Percentiles rank a stretch among this genome's conserved stretches.
phyloP scores from a whole-genome alignment of 2,797 vertebrate species.

The Tragelaphus eurycerus region DNA sequence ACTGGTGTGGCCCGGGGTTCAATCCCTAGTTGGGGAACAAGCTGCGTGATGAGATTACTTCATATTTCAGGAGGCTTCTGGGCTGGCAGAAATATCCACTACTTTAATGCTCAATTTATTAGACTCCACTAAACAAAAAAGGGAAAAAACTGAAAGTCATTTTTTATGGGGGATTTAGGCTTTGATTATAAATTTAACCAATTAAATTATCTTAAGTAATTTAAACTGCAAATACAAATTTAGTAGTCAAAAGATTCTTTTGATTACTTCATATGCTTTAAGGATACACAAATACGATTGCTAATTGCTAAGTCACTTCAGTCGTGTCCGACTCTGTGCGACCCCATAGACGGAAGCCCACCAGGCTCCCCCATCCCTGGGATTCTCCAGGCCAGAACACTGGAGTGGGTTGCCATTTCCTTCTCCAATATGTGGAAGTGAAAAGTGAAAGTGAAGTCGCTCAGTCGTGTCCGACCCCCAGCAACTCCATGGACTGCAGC shows the following conservation, averaged over 20 bases:
- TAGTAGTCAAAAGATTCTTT: not conserved
- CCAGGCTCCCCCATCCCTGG: too few relatives aligned
- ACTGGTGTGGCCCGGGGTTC: not conserved
- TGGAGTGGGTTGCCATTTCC: too few relatives aligned
- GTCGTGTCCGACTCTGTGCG: too few relatives aligned
- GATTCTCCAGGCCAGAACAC: too few relatives aligned
- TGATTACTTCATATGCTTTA: not conserved
- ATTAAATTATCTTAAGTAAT: not conserved
- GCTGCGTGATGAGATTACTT: not conserved
- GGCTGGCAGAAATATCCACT: not conserved
- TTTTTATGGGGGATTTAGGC: not conserved
- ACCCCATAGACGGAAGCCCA: too few relatives aligned
- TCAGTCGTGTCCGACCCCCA: too few relatives aligned
- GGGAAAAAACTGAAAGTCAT: not conserved
- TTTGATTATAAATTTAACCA: not conserved
- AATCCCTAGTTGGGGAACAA: not conserved
- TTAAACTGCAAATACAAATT: slow-evolving; percentile 5
- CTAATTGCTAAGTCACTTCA: too few relatives aligned
- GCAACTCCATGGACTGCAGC: too few relatives aligned
- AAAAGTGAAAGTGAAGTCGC: too few relatives aligned
- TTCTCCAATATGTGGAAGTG: too few relatives aligned
- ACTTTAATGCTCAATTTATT: not conserved
- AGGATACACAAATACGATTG: not conserved
- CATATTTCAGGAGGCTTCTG: not conserved
- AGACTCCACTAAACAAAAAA: not conserved